A percentile compares a stretch with the other conserved stretches of the same genome.
phyloP scores from a whole-genome alignment of 2,113 vertebrate species.

The Kobus ellipsiprymnus region DNA sequence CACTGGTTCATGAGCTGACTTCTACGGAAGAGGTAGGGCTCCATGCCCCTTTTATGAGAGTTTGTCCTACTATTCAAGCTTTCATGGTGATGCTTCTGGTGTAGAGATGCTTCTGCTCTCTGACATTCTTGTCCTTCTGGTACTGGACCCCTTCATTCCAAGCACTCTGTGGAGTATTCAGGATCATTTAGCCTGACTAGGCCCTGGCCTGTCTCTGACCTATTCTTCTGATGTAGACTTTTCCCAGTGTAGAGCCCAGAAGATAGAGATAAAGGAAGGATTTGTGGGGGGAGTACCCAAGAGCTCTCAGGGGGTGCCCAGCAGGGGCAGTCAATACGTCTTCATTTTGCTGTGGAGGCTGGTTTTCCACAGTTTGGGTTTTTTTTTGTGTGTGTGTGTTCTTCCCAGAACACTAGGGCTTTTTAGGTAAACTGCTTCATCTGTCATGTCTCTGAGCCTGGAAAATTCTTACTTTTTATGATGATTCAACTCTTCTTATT shows the following conservation, averaged over 20 bases:
- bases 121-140: background rate
- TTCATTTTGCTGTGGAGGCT: background rate
- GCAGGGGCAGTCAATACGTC: fast-evolving
- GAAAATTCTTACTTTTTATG: background rate
- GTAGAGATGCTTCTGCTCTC: background rate
- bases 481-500: background rate
- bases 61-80: background rate
- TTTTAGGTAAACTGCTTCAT: background rate
- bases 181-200: background rate
- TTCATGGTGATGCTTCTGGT: background rate
- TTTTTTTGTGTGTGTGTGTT: background rate
- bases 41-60: background rate
- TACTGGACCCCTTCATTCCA: background rate
- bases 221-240: background rate
- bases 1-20: too few relatives aligned
- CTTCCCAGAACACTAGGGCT: background rate
- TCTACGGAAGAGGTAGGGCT: background rate
- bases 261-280: background rate
- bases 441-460: background rate
- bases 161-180: background rate
- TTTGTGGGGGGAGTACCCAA: fast-evolving
- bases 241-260: background rate
- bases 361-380: background rate
- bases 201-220: background rate
- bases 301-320: background rate